A percentile compares a stretch with the other conserved stretches of the same genome.
These are phyloP conservation scores for Pitangus sulphuratus DNA, from an alignment of 2,797 vertebrate genomes.

Conservation along the genomic window DNA sequence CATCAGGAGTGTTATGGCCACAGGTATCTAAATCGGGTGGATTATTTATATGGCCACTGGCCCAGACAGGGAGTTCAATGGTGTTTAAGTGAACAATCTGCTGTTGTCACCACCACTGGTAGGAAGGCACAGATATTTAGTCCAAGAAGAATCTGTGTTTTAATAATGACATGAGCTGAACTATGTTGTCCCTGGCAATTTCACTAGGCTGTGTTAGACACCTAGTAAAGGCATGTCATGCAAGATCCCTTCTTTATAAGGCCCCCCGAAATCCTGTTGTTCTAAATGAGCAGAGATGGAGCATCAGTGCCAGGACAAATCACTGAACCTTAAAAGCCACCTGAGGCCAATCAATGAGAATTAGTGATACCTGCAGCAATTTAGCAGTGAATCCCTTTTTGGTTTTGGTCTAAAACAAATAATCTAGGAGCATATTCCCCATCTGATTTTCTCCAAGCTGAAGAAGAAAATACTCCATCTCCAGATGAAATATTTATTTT, in stretches of 20 bases:
- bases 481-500: not conserved
- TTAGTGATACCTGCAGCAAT: not conserved
- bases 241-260: not conserved
- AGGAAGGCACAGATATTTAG: not conserved
- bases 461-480: not conserved
- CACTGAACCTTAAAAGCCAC: not conserved
- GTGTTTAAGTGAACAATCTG: not conserved
- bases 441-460: not conserved
- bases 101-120: not conserved
- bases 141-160: not conserved
- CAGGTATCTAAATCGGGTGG: constrained; percentile 65
- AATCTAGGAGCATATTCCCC: not conserved
- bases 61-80: not conserved
- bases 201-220: not conserved
- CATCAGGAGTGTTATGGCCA: constrained; percentile 81
- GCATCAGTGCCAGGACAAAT: not conserved
- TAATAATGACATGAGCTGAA: not conserved
- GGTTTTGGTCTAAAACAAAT: not conserved
- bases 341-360: not conserved
- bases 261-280: not conserved
- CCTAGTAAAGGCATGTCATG: not conserved
- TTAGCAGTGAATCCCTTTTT: not conserved
- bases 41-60: not conserved
- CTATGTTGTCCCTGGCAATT: not conserved
- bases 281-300: not conserved